These are phyloP conservation scores for Hesperophylax magnus DNA, from an alignment of 1,140 invertebrate genomes.

Conservation along the genomic window DNA sequence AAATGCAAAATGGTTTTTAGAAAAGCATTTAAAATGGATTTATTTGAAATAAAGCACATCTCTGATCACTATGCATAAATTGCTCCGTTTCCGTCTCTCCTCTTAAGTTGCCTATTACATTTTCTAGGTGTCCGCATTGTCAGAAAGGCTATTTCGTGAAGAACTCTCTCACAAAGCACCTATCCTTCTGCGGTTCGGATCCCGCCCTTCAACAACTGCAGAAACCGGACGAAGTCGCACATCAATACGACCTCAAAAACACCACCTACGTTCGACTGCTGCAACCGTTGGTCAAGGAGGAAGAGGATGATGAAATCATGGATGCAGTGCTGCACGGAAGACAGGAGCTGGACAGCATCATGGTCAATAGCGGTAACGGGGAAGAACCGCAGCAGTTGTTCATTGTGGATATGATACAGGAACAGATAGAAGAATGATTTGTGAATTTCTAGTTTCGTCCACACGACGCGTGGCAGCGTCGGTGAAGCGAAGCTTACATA, in stretches of 20 bases:
- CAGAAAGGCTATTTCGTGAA: conserved; percentile 42
- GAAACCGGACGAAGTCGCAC: not conserved
- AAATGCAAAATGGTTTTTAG: no score
- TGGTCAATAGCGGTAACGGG: not conserved
- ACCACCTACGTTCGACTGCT: not conserved
- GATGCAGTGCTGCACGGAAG: not conserved
- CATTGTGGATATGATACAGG: conserved; percentile 35
- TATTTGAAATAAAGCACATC: no score
- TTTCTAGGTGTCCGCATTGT: conserved; percentile 47
- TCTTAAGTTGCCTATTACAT: no score
- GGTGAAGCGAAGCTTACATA: no score
- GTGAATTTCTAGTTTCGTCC: no score
- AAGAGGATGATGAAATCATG: not conserved
- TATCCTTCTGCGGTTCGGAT: conserved; percentile 19
- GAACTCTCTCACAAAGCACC: conserved; percentile 41
- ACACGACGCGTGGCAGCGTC: no score
- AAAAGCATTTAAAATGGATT: no score
- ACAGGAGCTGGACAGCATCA: not conserved
- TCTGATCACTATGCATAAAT: no score
- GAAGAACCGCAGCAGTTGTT: conserved; percentile 22
- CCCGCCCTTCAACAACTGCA: not conserved
- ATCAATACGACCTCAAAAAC: not conserved
- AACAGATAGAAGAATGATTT: conserved; percentile 26
- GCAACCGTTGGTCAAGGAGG: not conserved
- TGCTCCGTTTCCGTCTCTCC: no score